A percentile compares a stretch with the other conserved stretches of the same genome.
Evolutionary conservation across 2,113 vertebrate genomes (phyloP).

Genomic region (Canis aureus): DNA sequence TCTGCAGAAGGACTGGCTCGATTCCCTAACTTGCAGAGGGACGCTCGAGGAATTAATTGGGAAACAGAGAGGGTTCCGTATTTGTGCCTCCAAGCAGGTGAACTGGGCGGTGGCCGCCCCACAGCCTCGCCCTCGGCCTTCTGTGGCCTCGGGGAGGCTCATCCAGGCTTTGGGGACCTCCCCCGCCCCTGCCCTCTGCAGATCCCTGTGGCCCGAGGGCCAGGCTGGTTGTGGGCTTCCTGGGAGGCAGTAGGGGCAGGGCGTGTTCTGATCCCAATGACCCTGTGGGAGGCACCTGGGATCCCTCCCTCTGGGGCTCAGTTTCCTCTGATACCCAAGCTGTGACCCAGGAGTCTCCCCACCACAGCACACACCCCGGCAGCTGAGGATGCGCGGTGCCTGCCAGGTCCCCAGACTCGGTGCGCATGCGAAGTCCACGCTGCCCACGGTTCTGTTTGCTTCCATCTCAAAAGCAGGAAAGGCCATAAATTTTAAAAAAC

Average conservation of each 20-base stretch:
- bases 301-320: neutral
- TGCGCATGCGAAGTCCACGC: slow-evolving; percentile 86
- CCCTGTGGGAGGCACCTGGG: neutral
- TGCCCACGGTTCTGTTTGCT: slow-evolving; percentile 45
- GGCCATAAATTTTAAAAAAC: no score
- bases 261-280: neutral
- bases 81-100: neutral
- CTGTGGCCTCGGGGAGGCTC: neutral
- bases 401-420: neutral
- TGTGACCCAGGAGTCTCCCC: fast-evolving
- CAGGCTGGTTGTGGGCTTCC: neutral
- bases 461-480: slow-evolving; percentile 87
- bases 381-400: slow-evolving; percentile 63
- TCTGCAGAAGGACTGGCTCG: neutral
- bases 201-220: neutral
- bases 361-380: neutral
- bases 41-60: fast-evolving
- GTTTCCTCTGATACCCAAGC: neutral
- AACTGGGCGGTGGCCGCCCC: neutral
- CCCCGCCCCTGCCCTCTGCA: neutral
- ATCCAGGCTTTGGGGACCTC: neutral
- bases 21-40: neutral
- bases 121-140: neutral
- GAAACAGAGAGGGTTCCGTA: neutral
- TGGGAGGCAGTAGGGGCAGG: neutral